Percentiles rank a stretch among this genome's conserved stretches.
These are phyloP conservation scores for Entomyzon cyanotis DNA, from an alignment of 2,113 vertebrate genomes.

Conservation along the genomic window DNA sequence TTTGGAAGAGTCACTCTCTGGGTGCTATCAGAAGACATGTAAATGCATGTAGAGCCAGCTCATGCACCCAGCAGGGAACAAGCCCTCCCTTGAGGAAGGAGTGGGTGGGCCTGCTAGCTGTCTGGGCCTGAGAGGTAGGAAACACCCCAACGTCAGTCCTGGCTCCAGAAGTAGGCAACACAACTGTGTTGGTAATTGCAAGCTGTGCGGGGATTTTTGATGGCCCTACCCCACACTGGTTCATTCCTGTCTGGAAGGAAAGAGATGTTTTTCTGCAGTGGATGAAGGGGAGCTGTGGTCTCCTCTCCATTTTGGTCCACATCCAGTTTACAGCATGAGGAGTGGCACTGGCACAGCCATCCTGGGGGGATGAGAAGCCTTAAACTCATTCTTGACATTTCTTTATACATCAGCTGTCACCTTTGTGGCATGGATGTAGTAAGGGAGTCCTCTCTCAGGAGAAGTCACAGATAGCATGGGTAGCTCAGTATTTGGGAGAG, in stretches of 20 bases:
- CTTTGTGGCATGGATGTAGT: not conserved
- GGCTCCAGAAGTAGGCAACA: not conserved
- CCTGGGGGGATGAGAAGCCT: not conserved
- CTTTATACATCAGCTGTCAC: not conserved
- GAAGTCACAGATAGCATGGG: not conserved
- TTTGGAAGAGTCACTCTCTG: not conserved
- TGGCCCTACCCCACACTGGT: not conserved
- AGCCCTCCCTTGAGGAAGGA: constrained; percentile 34
- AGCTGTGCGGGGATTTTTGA: not conserved
- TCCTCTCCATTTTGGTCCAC: not conserved
- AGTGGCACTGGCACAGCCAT: not conserved
- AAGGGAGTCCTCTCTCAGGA: not conserved
- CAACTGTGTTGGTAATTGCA: not conserved
- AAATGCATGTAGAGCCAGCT: constrained; percentile 56
- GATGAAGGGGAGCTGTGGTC: not conserved
- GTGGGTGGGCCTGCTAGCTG: constrained; percentile 29
- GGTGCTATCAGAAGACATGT: constrained; percentile 36
- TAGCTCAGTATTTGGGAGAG: not conserved
- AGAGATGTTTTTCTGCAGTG: not conserved
- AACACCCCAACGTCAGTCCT: not conserved
- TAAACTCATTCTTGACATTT: not conserved
- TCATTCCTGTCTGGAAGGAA: not conserved
- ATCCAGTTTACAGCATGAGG: not conserved
- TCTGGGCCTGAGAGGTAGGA: constrained; percentile 47
- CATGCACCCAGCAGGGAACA: constrained; percentile 22